phyloP scores from a whole-genome alignment of 2,113 vertebrate species.

The Lagopus muta region DNA sequence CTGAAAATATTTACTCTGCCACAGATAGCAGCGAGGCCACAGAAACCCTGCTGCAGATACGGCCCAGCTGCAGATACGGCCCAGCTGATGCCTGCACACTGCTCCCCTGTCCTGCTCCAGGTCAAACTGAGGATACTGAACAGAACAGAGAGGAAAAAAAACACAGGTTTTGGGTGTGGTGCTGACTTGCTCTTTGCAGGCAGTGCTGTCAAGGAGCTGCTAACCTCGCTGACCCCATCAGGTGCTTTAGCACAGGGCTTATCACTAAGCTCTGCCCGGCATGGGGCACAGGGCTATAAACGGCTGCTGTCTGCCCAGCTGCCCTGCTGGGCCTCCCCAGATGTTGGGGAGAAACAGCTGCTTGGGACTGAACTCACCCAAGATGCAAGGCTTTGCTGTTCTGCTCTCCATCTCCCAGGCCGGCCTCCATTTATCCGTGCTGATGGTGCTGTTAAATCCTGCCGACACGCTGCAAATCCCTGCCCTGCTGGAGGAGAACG shows the following conservation, averaged over 20 bases:
- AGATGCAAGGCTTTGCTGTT: background rate
- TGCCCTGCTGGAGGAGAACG: background rate
- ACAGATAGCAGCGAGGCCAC: background rate
- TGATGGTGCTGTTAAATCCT: background rate
- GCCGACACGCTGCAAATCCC: background rate
- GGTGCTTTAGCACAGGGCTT: conserved; percentile 28
- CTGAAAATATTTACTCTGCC: background rate
- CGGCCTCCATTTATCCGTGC: background rate
- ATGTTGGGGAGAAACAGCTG: background rate
- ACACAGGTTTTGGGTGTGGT: background rate
- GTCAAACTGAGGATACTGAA: background rate
- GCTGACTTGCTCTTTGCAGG: background rate
- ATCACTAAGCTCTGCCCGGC: background rate
- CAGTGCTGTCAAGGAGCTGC: background rate
- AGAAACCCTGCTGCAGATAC: background rate
- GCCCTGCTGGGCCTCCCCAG: rapidly evolving
- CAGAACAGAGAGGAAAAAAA: background rate
- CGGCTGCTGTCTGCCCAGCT: rapidly evolving
- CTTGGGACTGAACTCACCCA: background rate
- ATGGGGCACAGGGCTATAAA: background rate
- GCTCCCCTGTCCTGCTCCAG: background rate
- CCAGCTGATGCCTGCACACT: background rate
- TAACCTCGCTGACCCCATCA: conserved; percentile 55
- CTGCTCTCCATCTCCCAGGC: background rate
- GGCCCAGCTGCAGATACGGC: background rate